Base-by-base conservation (phyloP, 1,140 invertebrate genomes). In the Delia radicum region DNA sequence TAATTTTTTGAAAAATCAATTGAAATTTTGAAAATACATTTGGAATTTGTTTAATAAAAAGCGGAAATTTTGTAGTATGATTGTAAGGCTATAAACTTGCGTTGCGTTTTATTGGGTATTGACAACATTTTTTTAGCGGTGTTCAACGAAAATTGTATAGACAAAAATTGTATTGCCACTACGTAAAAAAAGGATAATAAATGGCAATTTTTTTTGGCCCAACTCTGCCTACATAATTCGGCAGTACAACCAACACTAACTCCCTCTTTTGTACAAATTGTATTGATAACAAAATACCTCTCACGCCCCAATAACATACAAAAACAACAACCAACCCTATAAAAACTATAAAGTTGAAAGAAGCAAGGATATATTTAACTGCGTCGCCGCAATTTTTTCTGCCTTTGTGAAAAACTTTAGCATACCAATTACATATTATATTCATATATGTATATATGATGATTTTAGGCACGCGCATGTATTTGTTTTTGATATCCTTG, bases 341-440 rank as follows among this genome's bases (percentile, higher is more conserved):
- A n/a, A n/a, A n/a, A n/a, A n/a, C n/a, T 69, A 29, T 69, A 69
- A 29, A 69, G 65, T 69, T 69, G 18, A 31, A 31, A 69, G 37
- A 31, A 69, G 37, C 65, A 69, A 69, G 65, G 65, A 69, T 69
- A 69, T 24, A 2, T 0, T 2, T n/a, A 1, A 21, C n/a, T 10
- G 65, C 31, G 65, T 18, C 29, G 29, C 10, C 65, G 65, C 65
- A n/a, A 69, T 18, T 37, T 69, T 69, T 69, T 33, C 7, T 31
- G n/a, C 21, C 13, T 69, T 67, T 78, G 48, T 28, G 46, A 74
- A 74, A 74, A 77, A 31, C 76, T 79, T 79, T 79, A 77, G 81
- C 81, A 83, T 69, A 33, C 65, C 65, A 8, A 33, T 69, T n/a
- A 69, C 63, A 67, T 7, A 55, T 55, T 21, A 21, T n/a, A 21